phyloP scores from a whole-genome alignment of 2,888 invertebrate species.

The Chaetoderma sp. region DNA sequence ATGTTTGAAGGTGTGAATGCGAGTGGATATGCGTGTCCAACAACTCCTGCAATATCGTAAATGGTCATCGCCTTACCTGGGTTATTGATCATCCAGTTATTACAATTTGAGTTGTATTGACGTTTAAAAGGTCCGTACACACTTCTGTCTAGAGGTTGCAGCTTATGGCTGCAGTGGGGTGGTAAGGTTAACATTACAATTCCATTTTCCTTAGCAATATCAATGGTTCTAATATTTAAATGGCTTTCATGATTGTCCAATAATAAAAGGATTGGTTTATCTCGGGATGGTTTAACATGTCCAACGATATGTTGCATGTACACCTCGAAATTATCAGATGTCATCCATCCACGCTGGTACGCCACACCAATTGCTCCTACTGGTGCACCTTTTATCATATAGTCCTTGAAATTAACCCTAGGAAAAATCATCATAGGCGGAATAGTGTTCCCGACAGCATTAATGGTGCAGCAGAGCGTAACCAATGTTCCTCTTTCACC shows the following conservation, averaged over 20 bases:
- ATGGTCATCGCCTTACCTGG: constrained; percentile 56
- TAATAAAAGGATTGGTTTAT: neutral
- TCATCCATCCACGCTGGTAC: constrained; percentile 26
- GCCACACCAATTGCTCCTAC: constrained; percentile 20
- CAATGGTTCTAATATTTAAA: constrained; percentile 15
- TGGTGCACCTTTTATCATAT: constrained; percentile 27
- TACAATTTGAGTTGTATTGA: constrained; percentile 50
- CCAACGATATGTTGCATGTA: constrained; percentile 29
- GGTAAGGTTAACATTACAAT: constrained; percentile 29
- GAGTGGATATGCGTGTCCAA: too few species aligned
- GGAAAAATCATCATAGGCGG: constrained; percentile 34
- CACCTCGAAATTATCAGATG: constrained; percentile 18
- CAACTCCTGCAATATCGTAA: too few species aligned
- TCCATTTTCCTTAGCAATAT: constrained; percentile 22
- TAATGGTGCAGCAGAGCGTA: constrained; percentile 20
- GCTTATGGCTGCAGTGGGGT: constrained; percentile 26
- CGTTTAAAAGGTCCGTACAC: constrained; percentile 56
- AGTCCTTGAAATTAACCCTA: constrained; percentile 12
- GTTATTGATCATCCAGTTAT: constrained; percentile 55
- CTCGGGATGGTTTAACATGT: neutral
- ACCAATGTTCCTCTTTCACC: constrained; percentile 18
- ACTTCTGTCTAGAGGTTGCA: constrained; percentile 36
- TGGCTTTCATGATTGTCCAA: neutral
- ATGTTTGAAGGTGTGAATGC: too few species aligned
- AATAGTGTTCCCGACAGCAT: constrained; percentile 19